These are phyloP conservation scores for Rhinoraja longicauda DNA, from an alignment of 2,797 vertebrate species.

Conservation along the genomic window DNA sequence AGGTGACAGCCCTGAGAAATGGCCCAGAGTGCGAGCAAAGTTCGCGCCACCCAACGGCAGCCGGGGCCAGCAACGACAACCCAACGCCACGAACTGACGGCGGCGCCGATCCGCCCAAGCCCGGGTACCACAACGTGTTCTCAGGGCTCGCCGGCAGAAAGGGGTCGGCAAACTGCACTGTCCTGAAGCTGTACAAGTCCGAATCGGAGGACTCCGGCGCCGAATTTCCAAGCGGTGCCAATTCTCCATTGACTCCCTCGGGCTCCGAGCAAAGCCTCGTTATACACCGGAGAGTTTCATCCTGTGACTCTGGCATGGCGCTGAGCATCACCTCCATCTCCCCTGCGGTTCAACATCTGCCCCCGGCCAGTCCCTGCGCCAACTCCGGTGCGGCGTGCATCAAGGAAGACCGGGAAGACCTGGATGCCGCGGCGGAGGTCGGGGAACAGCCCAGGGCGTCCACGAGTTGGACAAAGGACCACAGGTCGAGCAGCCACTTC, in stretches of 20 bases:
- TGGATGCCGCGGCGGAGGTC: constrained; percentile 40
- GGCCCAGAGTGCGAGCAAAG: constrained; percentile 53
- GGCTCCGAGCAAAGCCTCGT: constrained; percentile 78
- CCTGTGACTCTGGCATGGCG: constrained; percentile 67
- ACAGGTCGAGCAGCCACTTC: neutral
- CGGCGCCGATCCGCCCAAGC: constrained; percentile 42
- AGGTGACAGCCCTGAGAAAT: constrained; percentile 67
- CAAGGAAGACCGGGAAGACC: constrained; percentile 43
- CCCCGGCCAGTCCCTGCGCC: constrained; percentile 47
- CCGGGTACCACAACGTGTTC: constrained; percentile 53
- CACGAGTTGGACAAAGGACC: neutral
- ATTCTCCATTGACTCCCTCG: constrained; percentile 70
- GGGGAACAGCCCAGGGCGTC: constrained; percentile 17
- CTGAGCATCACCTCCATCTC: constrained; percentile 53
- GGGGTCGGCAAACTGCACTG: constrained; percentile 49
- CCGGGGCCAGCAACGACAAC: constrained; percentile 43
- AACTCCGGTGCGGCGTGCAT: constrained; percentile 39
- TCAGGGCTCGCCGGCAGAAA: constrained; percentile 49
- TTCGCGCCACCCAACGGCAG: constrained; percentile 41
- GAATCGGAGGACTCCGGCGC: constrained; percentile 80
- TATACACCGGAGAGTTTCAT: constrained; percentile 73
- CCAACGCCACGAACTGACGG: neutral
- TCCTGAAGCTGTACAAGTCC: constrained; percentile 69
- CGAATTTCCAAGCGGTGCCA: constrained; percentile 71
- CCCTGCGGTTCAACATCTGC: constrained; percentile 51